Evolutionary conservation across 1,140 invertebrate genomes (phyloP), one percentile per base, ranked within the genome.

Genomic region (Rhynchophorus ferrugineus): DNA sequence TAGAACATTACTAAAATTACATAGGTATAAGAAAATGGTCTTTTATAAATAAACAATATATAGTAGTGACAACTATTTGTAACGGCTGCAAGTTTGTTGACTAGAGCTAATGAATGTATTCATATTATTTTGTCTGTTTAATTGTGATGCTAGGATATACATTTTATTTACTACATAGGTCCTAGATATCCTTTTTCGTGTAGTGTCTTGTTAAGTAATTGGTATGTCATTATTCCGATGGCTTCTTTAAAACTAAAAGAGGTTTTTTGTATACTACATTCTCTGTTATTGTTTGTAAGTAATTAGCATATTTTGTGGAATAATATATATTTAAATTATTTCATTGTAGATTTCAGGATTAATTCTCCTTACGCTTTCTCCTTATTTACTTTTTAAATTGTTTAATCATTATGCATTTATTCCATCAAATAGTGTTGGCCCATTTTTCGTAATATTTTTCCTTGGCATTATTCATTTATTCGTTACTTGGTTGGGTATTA

Each of bases 401-500:
- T 61, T 68, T 42, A 58, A 64, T 44, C 62, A 66, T 51, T 68
- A 62, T 34, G 58, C 63, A 55, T 68, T 66, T 50, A 58, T 65
- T 20, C 63, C 66, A 22, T 58, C 55, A 3, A 56, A 52, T 39
- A 58, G 54, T 19, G 44, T 65, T 43, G 63, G 59, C 19, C 66
- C 66, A 48, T 66, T 65, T 45, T 58, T 63, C 37, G 41, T 66
- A 20, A 50, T 64, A 33, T 56, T 65, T 44, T 38, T 63, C 9
- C 22, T 67, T 3, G 66, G 64, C 41, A 56, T 66, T 44, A 24
- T 57, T 17, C 66, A 68, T 44, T 49, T 66, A 35, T 57, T 66
- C 17, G 41, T 66, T 11, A 66, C 66, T 6, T 68, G 66, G 66
- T 50, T 68, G 21, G 66, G 59, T 29, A 42, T 66, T 13, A 68